Evolutionary conservation across 2,888 invertebrate species (phyloP).

Genomic region (Tetrapedia diversipes): DNA sequence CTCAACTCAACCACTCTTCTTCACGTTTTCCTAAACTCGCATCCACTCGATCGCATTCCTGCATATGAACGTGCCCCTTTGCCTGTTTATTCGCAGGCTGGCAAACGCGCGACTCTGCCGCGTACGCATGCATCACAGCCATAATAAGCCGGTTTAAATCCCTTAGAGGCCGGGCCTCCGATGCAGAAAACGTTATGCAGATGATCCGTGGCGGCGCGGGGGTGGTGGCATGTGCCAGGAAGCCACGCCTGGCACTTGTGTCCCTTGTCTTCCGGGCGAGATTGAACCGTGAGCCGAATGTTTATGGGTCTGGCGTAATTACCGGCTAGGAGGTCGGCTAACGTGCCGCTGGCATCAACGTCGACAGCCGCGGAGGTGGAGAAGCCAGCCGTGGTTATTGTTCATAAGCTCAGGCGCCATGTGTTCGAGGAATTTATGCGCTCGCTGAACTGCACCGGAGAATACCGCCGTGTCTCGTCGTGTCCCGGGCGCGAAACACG

Average conservation of each 20-base stretch:
- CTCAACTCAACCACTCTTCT: no score
- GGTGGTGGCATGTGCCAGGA: constrained; percentile 32
- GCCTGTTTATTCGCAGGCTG: no score
- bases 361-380: constrained; percentile 46
- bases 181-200: constrained; percentile 55
- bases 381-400: constrained; percentile 74
- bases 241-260: constrained; percentile 53
- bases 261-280: constrained; percentile 63
- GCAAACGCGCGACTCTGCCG: no score
- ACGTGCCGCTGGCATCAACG: constrained; percentile 59
- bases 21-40: no score
- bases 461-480: constrained; percentile 29
- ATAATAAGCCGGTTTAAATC: constrained; percentile 49
- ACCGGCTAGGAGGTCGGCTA: constrained; percentile 73
- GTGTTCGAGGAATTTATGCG: constrained; percentile 79
- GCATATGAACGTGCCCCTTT: no score
- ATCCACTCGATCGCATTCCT: no score
- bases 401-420: constrained; percentile 79
- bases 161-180: neutral
- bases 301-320: constrained; percentile 77
- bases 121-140: constrained; percentile 14
- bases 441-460: constrained; percentile 61
- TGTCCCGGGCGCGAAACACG: constrained; percentile 34
- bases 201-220: constrained; percentile 34
- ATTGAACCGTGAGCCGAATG: constrained; percentile 77